phyloP scores from a whole-genome alignment of 1,140 invertebrate genomes.

The Sitophilus oryzae region DNA sequence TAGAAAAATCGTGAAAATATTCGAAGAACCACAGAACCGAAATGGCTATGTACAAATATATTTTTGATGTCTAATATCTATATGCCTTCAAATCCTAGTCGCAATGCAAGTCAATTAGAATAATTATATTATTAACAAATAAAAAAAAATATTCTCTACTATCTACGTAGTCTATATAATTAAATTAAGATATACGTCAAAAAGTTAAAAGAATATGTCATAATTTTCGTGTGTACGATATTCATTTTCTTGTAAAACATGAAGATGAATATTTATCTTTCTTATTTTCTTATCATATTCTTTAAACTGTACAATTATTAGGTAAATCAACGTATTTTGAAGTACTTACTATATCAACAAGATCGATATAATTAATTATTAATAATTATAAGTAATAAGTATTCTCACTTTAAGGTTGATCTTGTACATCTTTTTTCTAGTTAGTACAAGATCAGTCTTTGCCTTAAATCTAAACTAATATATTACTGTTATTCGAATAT shows the following conservation, averaged over 20 bases:
- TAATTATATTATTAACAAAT: conserved; percentile 9
- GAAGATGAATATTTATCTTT: neutral
- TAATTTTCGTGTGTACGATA: too few species aligned
- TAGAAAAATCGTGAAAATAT: too few species aligned
- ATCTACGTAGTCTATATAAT: neutral
- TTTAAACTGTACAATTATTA: neutral
- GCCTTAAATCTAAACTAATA: neutral
- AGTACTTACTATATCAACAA: too few species aligned
- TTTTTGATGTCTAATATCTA: neutral
- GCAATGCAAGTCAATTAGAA: conserved; percentile 15
- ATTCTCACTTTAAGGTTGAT: too few species aligned
- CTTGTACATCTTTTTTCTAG: too few species aligned
- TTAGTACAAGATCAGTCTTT: neutral
- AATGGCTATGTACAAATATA: neutral
- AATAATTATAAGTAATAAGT: too few species aligned
- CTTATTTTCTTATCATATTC: neutral
- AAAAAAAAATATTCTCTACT: conserved; percentile 4
- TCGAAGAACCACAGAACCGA: neutral
- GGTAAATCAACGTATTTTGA: neutral
- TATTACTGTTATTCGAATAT: too few species aligned
- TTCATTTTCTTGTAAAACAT: too few species aligned
- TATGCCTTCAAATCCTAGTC: conserved; percentile 22
- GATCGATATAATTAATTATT: too few species aligned
- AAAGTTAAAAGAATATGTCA: too few species aligned
- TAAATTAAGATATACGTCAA: too few species aligned